A percentile compares a stretch with the other conserved stretches of the same genome.
phyloP scores from a whole-genome alignment of 2,113 vertebrate species.

The Varanus salvator region DNA sequence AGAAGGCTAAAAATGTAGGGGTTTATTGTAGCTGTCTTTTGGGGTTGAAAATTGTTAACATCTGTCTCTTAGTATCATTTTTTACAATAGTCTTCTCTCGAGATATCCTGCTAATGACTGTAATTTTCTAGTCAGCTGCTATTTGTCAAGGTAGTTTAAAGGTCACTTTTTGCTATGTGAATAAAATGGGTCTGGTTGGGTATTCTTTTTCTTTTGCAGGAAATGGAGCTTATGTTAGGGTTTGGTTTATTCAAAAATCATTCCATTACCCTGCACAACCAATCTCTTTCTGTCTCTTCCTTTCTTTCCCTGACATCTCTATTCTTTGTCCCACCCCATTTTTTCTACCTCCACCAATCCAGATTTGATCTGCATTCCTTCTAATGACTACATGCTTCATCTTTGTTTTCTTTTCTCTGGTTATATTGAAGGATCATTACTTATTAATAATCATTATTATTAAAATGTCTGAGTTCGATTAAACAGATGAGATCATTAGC shows the following conservation, averaged over 20 bases:
- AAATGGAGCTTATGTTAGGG: conserved; percentile 45
- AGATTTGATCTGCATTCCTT: conserved; percentile 30
- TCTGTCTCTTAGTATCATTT: conserved; percentile 79
- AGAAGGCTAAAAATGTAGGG: conserved; percentile 61
- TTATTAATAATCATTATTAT: conserved; percentile 19
- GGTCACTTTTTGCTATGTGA: conserved; percentile 73
- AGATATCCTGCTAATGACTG: conserved; percentile 79
- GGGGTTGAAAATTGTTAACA: conserved; percentile 81
- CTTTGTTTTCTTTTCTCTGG: conserved; percentile 37
- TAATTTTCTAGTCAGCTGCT: conserved; percentile 84
- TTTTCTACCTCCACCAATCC: conserved; percentile 38
- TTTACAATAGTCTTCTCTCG: conserved; percentile 79
- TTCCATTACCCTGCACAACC: conserved; percentile 17
- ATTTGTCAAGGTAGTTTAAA: conserved; percentile 84
- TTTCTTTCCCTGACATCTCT: conserved; percentile 36
- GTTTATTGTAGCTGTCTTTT: conserved; percentile 77
- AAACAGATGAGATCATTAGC: background rate
- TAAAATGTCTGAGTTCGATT: conserved; percentile 16
- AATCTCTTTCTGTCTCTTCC: conserved; percentile 20
- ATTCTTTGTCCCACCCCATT: conserved; percentile 4
- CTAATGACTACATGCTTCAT: background rate
- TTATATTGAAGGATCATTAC: conserved; percentile 2
- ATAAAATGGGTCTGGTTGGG: conserved; percentile 56
- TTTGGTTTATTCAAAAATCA: conserved; percentile 59
- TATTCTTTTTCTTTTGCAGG: conserved; percentile 55